These are phyloP conservation scores for Drosophila kuntzei DNA, from an alignment of 2,888 invertebrate genomes.

Conservation along the genomic window DNA sequence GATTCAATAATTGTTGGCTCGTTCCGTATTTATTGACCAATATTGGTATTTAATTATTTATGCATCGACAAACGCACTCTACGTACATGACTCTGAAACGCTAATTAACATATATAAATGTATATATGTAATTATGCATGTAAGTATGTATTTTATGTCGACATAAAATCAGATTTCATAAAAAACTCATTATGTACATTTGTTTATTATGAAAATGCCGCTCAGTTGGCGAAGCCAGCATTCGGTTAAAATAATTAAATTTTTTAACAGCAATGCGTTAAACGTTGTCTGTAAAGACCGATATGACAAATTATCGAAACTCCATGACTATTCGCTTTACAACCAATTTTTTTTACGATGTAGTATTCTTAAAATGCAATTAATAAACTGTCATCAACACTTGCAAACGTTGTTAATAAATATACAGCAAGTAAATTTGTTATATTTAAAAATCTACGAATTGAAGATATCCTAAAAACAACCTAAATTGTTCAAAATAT, in stretches of 20 bases:
- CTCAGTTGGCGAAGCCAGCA: constrained; percentile 5
- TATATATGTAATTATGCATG: not conserved
- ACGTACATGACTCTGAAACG: constrained; percentile 9
- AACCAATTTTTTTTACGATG: not conserved
- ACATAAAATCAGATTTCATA: constrained; percentile 14
- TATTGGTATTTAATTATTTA: constrained; percentile 13
- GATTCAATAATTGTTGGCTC: constrained; percentile 16
- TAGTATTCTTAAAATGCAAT: constrained; percentile 70
- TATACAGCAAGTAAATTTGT: not conserved
- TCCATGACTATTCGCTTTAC: constrained; percentile 9
- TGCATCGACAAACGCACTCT: not conserved
- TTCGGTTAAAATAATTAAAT: constrained; percentile 18
- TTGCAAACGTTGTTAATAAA: constrained; percentile 34
- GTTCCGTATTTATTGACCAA: constrained; percentile 8
- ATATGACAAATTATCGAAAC: constrained; percentile 21
- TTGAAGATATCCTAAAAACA: not conserved
- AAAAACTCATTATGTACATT: constrained; percentile 20
- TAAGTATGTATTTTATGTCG: not conserved
- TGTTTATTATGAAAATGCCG: constrained; percentile 16
- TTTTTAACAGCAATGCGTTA: constrained; percentile 2
- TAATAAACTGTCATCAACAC: constrained; percentile 77
- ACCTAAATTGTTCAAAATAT: not conserved
- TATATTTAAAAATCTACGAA: not conserved
- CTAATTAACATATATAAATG: constrained; percentile 14
- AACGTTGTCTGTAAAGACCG: constrained; percentile 5